Evolutionary conservation across 2,797 vertebrate genomes (phyloP).

Genomic region (Naso thynnoides): DNA sequence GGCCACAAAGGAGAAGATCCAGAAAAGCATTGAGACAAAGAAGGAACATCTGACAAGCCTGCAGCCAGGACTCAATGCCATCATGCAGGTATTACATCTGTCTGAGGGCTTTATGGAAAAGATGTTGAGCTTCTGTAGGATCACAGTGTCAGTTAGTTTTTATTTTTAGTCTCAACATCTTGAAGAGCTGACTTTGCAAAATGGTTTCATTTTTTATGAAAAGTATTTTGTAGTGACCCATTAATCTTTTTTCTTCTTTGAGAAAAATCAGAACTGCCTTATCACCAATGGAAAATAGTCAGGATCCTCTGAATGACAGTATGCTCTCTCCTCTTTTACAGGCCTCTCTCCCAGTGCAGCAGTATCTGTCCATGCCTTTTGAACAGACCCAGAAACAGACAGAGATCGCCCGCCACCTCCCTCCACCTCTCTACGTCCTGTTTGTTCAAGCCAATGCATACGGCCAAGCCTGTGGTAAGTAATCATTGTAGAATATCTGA

Average conservation of each 20-base stretch:
- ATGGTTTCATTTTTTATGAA: not conserved
- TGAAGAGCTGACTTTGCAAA: not conserved
- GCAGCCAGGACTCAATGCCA: constrained; percentile 95
- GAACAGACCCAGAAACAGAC: constrained; percentile 96
- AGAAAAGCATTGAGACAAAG: constrained; percentile 97
- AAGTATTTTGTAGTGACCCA: not conserved
- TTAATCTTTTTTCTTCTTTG: not conserved
- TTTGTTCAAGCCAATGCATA: constrained; percentile 97
- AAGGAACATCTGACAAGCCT: constrained; percentile 96
- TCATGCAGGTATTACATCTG: constrained; percentile 92
- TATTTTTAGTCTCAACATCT: not conserved
- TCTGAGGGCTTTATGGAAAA: not conserved
- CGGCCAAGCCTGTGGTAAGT: constrained; percentile 95
- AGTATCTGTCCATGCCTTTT: constrained; percentile 96
- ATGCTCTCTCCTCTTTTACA: constrained; percentile 62
- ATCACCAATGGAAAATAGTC: not conserved
- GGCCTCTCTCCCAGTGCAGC: constrained; percentile 97
- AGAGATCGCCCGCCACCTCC: constrained; percentile 93
- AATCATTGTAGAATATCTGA: too few relatives aligned
- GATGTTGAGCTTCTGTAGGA: not conserved
- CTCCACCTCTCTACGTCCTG: constrained; percentile 95
- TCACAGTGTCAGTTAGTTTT: not conserved
- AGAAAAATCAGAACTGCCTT: not conserved
- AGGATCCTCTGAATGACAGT: not conserved
- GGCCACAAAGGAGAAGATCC: constrained; percentile 94